A percentile compares a stretch with the other conserved stretches of the same genome.
phyloP scores from a whole-genome alignment of 1,140 invertebrate genomes.

The Ips typographus region DNA sequence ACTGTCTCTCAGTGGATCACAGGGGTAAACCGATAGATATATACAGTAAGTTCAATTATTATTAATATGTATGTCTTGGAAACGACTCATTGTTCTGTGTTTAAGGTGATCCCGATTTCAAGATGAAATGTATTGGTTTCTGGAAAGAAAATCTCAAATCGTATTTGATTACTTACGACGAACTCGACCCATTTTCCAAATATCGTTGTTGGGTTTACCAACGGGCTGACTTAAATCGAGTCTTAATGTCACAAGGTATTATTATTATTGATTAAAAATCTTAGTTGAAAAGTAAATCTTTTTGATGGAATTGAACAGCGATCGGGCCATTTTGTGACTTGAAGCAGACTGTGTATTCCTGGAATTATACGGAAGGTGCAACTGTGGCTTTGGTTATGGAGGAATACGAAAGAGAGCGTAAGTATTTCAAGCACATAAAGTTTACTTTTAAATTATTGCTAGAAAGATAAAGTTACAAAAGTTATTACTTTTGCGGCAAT shows the following conservation, averaged over 20 bases:
- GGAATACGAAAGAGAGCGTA: conserved; percentile 89
- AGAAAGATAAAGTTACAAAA: background rate
- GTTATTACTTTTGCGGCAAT: conserved; percentile 18
- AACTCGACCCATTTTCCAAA: conserved; percentile 91
- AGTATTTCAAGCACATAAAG: conserved; percentile 46
- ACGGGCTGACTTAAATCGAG: conserved; percentile 86
- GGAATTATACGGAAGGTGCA: conserved; percentile 86
- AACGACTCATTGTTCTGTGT: conserved; percentile 26
- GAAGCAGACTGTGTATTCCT: conserved; percentile 86
- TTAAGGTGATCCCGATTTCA: conserved; percentile 89
- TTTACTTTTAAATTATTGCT: background rate
- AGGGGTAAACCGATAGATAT: conserved; percentile 90
- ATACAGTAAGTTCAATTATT: conserved; percentile 64
- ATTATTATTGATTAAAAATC: background rate
- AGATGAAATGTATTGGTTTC: conserved; percentile 95
- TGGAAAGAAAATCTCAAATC: conserved; percentile 98
- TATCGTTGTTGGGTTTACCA: conserved; percentile 99
- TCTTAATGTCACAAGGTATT: conserved; percentile 77
- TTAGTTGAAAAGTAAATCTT: background rate
- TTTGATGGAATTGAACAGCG: conserved; percentile 52
- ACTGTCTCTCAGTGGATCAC: conserved; percentile 94
- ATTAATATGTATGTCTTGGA: background rate
- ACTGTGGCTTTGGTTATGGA: conserved; percentile 86
- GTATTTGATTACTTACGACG: conserved; percentile 95
- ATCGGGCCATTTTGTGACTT: conserved; percentile 89